phyloP scores from a whole-genome alignment of 2,888 invertebrate species.

The Parnassius mnemosyne region DNA sequence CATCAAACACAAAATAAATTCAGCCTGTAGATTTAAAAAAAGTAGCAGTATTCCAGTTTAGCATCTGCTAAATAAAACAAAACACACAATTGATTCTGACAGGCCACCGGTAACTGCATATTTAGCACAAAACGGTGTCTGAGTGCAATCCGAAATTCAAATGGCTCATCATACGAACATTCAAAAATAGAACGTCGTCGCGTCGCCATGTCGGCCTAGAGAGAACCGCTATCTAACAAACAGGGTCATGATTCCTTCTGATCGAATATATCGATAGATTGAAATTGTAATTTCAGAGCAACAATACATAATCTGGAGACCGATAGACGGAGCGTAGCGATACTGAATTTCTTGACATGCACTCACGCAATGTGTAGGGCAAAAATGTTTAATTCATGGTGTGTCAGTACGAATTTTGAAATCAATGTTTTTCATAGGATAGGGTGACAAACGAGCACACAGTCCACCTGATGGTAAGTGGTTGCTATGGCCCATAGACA shows the following conservation, averaged over 20 bases:
- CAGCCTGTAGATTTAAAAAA: background rate
- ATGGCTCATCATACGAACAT: constrained; percentile 35
- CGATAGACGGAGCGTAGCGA: background rate
- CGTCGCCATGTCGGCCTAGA: constrained; percentile 37
- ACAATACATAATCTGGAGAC: background rate
- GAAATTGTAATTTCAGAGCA: constrained; percentile 2
- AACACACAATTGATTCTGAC: constrained; percentile 34
- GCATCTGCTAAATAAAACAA: constrained; percentile 55
- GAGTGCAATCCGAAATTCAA: constrained; percentile 58
- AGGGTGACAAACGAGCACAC: no score
- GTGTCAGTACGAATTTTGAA: no score
- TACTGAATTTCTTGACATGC: no score
- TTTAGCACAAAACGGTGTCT: constrained; percentile 58
- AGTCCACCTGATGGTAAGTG: no score
- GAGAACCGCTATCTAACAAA: constrained; percentile 47
- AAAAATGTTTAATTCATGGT: no score
- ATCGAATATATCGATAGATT: constrained; percentile 8
- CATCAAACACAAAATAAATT: no score
- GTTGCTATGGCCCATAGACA: no score
- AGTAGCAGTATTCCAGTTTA: constrained; percentile 32
- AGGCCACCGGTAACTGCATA: constrained; percentile 49
- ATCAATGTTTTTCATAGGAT: no score
- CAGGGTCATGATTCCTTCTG: constrained; percentile 18
- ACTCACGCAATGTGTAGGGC: no score
- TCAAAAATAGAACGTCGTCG: constrained; percentile 55